Evolutionary conservation across 2,888 invertebrate species (phyloP).

Genomic region (Mellilla xanthometata): DNA sequence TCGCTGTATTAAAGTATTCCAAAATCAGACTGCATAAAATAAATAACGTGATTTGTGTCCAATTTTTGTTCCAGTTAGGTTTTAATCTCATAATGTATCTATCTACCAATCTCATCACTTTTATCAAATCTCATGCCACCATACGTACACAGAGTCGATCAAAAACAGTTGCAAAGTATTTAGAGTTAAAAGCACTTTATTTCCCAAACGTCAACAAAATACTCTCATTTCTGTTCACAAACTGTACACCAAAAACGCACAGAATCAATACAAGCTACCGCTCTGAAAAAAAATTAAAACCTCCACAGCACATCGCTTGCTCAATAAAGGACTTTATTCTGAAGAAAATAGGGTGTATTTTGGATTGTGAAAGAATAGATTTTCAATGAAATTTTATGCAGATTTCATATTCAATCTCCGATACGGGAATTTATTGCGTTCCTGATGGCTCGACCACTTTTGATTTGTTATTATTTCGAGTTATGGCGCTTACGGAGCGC

Average conservation of each 20-base stretch:
- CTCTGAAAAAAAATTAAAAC: constrained; percentile 11
- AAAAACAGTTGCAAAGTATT: too few species aligned
- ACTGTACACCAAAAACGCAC: constrained; percentile 9
- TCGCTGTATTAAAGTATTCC: too few species aligned
- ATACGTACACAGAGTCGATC: too few species aligned
- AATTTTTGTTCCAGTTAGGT: too few species aligned
- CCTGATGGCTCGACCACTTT: constrained; percentile 33
- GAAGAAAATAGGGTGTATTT: constrained; percentile 2
- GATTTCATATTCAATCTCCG: constrained; percentile 64
- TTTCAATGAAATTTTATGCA: constrained; percentile 47
- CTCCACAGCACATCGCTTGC: background rate
- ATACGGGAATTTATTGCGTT: constrained; percentile 52
- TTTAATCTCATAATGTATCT: too few species aligned
- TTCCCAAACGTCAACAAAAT: constrained; percentile 6
- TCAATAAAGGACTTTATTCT: constrained; percentile 4
- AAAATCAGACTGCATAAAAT: too few species aligned
- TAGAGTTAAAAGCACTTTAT: background rate
- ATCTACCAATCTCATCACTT: too few species aligned
- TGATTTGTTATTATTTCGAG: constrained; percentile 31
- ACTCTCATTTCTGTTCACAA: constrained; percentile 11
- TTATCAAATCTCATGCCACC: too few species aligned
- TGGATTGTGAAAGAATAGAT: background rate
- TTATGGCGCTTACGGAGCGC: constrained; percentile 17
- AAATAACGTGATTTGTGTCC: too few species aligned
- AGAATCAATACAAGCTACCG: constrained; percentile 19